Evolutionary conservation across 2,113 vertebrate genomes (phyloP).

Genomic region (Lathamus discolor): DNA sequence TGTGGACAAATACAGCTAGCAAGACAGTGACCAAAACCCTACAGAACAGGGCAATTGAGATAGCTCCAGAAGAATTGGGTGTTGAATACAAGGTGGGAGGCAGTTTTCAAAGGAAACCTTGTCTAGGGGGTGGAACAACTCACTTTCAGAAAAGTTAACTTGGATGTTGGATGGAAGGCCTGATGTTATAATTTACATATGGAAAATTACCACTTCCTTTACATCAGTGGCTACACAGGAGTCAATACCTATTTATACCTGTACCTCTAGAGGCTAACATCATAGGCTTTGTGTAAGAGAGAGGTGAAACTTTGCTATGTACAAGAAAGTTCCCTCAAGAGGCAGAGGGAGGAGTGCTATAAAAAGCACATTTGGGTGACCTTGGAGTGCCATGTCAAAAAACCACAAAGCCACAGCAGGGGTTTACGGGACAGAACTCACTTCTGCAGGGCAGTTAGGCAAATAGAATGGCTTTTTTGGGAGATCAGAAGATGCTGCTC

Average conservation of each 20-base stretch:
- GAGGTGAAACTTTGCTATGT: neutral
- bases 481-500: slow-evolving; percentile 16
- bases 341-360: neutral
- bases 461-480: neutral
- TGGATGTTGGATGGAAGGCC: neutral
- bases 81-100: neutral
- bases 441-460: neutral
- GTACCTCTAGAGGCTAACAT: neutral
- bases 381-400: neutral
- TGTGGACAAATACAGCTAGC: neutral
- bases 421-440: neutral
- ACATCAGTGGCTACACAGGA: neutral
- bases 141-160: neutral
- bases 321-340: neutral
- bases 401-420: neutral
- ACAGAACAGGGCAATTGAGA: neutral
- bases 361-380: neutral
- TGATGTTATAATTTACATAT: neutral
- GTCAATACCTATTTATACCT: neutral
- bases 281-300: neutral
- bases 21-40: neutral
- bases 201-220: neutral
- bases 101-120: neutral
- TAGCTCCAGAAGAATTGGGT: neutral
- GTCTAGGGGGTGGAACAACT: neutral